Evolutionary conservation across 2,888 invertebrate species (phyloP).

Genomic region (Caenorhabditis virilis): DNA sequence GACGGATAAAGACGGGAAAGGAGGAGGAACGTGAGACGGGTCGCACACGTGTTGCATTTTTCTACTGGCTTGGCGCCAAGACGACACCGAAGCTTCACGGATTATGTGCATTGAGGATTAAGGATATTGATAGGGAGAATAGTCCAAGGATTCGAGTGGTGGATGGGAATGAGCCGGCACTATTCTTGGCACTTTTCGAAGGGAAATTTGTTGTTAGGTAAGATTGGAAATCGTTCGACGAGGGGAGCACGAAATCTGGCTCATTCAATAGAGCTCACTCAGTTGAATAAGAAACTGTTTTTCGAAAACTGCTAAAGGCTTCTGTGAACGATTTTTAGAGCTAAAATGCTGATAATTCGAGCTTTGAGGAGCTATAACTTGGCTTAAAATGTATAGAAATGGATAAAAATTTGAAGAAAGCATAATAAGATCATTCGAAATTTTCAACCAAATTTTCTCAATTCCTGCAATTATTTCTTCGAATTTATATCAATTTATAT

Average conservation of each 20-base stretch:
- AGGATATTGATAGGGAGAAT: slow-evolving; percentile 58
- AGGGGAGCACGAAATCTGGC: not conserved
- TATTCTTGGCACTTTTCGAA: slow-evolving; percentile 31
- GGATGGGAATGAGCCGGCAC: slow-evolving; percentile 25
- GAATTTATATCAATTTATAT: too few relatives aligned
- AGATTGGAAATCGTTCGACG: not conserved
- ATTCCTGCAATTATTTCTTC: too few relatives aligned
- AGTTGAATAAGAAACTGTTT: too few relatives aligned
- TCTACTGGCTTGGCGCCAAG: slow-evolving; percentile 61
- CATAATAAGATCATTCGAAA: too few relatives aligned
- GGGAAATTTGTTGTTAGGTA: slow-evolving; percentile 29
- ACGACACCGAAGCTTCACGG: slow-evolving; percentile 55
- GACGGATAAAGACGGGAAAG: slow-evolving; percentile 38
- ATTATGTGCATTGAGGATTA: slow-evolving; percentile 56
- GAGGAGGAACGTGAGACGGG: slow-evolving; percentile 56
- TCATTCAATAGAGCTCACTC: too few relatives aligned
- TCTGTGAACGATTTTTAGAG: too few relatives aligned
- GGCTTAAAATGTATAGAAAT: too few relatives aligned
- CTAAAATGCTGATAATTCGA: too few relatives aligned
- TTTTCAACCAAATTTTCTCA: too few relatives aligned
- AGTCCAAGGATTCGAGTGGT: slow-evolving; percentile 34
- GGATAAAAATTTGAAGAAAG: too few relatives aligned
- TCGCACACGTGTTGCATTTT: slow-evolving; percentile 54
- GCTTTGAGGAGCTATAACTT: too few relatives aligned
- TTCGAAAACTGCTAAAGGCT: too few relatives aligned